Percentiles rank a stretch among this genome's conserved stretches.
phyloP scores from a whole-genome alignment of 2,888 invertebrate genomes.

The Eupeodes luniger region DNA sequence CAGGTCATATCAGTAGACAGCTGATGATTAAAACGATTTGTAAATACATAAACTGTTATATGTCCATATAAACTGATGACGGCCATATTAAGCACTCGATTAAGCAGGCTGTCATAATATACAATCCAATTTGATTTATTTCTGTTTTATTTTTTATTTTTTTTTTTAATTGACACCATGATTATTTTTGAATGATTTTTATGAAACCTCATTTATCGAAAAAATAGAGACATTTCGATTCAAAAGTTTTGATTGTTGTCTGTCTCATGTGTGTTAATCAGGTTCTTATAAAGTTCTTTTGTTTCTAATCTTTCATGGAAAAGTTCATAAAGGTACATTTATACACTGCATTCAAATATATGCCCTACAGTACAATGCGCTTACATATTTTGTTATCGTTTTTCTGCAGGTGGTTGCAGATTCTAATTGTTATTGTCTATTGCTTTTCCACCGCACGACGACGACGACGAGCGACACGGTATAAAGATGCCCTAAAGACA shows the following conservation, averaged over 20 bases:
- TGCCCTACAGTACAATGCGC: constrained; percentile 36
- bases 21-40: background rate
- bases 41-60: background rate
- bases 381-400: constrained; percentile 51
- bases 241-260: background rate
- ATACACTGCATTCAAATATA: background rate
- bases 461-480: too few species aligned
- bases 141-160: constrained; percentile 2
- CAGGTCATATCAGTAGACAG: background rate
- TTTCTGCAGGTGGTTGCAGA: constrained; percentile 72
- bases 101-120: constrained; percentile 23
- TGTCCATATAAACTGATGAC: constrained; percentile 38
- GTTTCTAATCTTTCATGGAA: background rate
- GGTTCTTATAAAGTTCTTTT: constrained; percentile 18
- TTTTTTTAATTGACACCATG: constrained; percentile 39
- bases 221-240: too few species aligned
- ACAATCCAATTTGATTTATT: constrained; percentile 31
- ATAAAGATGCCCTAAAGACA: constrained; percentile 36
- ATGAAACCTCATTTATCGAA: constrained; percentile 54
- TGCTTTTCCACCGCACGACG: constrained; percentile 31
- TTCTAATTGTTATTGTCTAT: constrained; percentile 72
- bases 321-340: background rate
- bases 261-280: constrained; percentile 31
- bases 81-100: constrained; percentile 51
- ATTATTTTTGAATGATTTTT: constrained; percentile 5